Conservation (phyloP, 2,888 invertebrate genomes). For the Marasmarcha lunaedactyla region DNA sequence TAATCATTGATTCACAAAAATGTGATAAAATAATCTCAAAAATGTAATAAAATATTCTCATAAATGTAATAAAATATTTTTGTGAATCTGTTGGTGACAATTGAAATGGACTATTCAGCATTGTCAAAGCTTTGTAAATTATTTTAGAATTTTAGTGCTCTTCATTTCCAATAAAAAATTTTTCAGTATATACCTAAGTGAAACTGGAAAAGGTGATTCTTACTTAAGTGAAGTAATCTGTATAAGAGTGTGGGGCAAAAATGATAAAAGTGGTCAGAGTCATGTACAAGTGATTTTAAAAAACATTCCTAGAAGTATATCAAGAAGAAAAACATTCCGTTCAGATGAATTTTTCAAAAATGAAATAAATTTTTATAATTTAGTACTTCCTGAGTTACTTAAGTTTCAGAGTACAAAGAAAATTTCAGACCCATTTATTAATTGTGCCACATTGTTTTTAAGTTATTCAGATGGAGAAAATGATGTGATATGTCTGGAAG, state of each 20-base stretch:
- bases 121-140: no score
- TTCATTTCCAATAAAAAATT: no score
- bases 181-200: conserved; percentile 49
- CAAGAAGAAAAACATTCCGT: conserved; percentile 73
- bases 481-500: conserved; percentile 70
- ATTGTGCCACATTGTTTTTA: conserved; percentile 57
- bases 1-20: neutral
- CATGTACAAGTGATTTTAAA: conserved; percentile 73
- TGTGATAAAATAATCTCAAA: neutral
- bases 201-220: conserved; percentile 74
- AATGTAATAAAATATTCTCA: neutral
- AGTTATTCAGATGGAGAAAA: conserved; percentile 58
- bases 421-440: conserved; percentile 56
- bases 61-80: neutral
- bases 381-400: conserved; percentile 53
- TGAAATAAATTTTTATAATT: conserved; percentile 75
- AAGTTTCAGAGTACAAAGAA: conserved; percentile 46
- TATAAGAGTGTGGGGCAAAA: conserved; percentile 63
- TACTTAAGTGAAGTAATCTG: conserved; percentile 76
- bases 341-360: conserved; percentile 77
- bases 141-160: no score
- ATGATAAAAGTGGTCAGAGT: conserved; percentile 24
- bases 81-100: no score
- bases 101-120: no score
- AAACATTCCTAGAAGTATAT: conserved; percentile 73